Conservation (phyloP, 2,113 vertebrate genomes). For the Nycticebus coucang region DNA sequence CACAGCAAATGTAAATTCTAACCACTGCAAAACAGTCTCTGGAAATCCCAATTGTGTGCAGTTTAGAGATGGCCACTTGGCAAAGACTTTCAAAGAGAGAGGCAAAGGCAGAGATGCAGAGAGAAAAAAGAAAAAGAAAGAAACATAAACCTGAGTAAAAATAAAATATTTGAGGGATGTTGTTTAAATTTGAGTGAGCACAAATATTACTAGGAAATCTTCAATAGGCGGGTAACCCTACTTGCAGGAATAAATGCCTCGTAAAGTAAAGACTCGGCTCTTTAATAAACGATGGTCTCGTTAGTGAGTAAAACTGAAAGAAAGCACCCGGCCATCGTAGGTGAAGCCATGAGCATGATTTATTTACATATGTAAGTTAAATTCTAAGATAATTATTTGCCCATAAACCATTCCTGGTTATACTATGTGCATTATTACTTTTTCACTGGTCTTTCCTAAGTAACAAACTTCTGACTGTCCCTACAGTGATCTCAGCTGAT, state of each 20-base stretch:
- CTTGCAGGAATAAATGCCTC: not conserved
- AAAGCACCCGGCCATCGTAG: not conserved
- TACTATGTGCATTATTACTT: not conserved
- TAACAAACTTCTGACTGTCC: slow-evolving; percentile 13
- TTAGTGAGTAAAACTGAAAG: not conserved
- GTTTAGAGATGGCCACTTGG: slow-evolving; percentile 25
- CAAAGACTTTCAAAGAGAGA: not conserved
- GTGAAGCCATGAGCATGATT: not conserved
- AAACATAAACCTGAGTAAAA: not conserved
- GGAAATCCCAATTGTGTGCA: not conserved
- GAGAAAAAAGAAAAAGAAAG: not conserved
- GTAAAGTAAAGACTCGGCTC: not conserved
- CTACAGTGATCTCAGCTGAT: not conserved
- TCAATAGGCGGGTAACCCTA: not conserved
- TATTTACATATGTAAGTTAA: not conserved
- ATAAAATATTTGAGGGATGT: not conserved
- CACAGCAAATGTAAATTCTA: slow-evolving; percentile 22
- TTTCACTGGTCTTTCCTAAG: not conserved
- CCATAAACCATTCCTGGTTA: not conserved
- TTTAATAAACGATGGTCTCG: not conserved
- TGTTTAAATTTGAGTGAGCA: not conserved
- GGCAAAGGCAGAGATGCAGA: not conserved
- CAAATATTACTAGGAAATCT: not conserved
- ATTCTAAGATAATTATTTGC: slow-evolving; percentile 11
- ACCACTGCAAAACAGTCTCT: not conserved